These are phyloP conservation scores for Lasioglossum marginatum DNA, from an alignment of 2,888 invertebrate genomes.

Conservation along the genomic window DNA sequence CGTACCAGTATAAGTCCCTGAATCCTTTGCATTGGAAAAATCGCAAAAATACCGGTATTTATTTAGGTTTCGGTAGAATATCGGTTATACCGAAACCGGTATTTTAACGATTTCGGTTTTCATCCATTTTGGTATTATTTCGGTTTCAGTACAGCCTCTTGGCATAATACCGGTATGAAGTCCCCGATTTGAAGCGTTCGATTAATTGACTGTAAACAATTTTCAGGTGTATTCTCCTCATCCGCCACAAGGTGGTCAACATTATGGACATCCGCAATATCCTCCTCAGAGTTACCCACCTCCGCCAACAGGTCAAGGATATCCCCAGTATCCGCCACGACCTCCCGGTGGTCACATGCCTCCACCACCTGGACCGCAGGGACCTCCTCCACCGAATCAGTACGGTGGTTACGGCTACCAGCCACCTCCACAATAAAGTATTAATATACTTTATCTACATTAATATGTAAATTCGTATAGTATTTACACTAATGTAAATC, in stretches of 20 bases:
- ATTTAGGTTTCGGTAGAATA: no score
- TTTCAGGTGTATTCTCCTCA: conserved; percentile 86
- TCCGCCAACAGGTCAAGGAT: conserved; percentile 88
- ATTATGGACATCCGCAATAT: conserved; percentile 87
- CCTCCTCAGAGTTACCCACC: conserved; percentile 87
- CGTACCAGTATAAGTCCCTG: no score
- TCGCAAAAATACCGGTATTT: no score
- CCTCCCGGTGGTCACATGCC: conserved; percentile 87
- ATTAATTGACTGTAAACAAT: neutral
- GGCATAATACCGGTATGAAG: no score
- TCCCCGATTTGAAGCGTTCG: neutral
- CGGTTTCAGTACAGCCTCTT: no score
- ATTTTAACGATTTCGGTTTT: no score
- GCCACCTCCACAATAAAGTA: conserved; percentile 89
- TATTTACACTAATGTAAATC: conserved; percentile 51
- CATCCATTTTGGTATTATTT: no score
- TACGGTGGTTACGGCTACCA: conserved; percentile 93
- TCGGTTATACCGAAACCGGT: no score
- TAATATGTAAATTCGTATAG: conserved; percentile 54
- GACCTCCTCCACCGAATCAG: conserved; percentile 90
- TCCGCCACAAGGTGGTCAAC: conserved; percentile 85
- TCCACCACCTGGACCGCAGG: conserved; percentile 89
- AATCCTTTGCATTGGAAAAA: no score
- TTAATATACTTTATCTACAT: conserved; percentile 8
- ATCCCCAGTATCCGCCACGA: conserved; percentile 87